Percentiles rank a stretch among this genome's conserved stretches.
Evolutionary conservation across 2,797 vertebrate genomes (phyloP).

Genomic region (Neosalanx taihuensis): DNA sequence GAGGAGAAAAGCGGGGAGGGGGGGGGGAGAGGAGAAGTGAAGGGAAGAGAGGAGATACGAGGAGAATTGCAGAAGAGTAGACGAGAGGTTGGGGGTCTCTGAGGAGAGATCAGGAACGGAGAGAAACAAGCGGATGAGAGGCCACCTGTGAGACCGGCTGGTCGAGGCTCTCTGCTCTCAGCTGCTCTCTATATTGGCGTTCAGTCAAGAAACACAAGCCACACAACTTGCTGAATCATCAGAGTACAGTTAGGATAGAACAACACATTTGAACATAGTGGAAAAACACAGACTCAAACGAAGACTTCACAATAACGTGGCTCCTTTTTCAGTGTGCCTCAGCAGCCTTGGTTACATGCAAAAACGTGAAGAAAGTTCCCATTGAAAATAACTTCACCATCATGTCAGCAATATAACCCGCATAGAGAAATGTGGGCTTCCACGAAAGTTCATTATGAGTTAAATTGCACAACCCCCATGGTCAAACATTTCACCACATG

Average conservation of each 20-base stretch:
- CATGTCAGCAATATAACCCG: no score
- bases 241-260: conserved; percentile 10
- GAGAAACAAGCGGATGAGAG: not conserved
- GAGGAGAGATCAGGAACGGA: conserved; percentile 30
- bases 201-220: conserved; percentile 20
- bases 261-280: conserved; percentile 5
- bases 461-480: conserved; percentile 48
- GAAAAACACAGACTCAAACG: not conserved
- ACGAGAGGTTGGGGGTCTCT: conserved; percentile 22
- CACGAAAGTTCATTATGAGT: conserved; percentile 11
- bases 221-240: no score
- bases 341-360: not conserved
- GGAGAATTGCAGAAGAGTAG: conserved; percentile 10
- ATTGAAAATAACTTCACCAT: not conserved
- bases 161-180: conserved; percentile 32
- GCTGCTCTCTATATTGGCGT: conserved; percentile 21
- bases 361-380: not conserved
- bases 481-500: conserved; percentile 49
- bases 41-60: no score
- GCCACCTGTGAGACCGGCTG: conserved; percentile 46
- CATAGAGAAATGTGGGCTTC: not conserved
- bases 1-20: conserved; percentile 5
- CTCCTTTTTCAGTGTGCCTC: not conserved
- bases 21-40: not conserved
- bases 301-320: not conserved